A percentile compares a stretch with the other conserved stretches of the same genome.
Conservation (phyloP, 2,797 vertebrate species). For the Sebastes jordani region DNA sequence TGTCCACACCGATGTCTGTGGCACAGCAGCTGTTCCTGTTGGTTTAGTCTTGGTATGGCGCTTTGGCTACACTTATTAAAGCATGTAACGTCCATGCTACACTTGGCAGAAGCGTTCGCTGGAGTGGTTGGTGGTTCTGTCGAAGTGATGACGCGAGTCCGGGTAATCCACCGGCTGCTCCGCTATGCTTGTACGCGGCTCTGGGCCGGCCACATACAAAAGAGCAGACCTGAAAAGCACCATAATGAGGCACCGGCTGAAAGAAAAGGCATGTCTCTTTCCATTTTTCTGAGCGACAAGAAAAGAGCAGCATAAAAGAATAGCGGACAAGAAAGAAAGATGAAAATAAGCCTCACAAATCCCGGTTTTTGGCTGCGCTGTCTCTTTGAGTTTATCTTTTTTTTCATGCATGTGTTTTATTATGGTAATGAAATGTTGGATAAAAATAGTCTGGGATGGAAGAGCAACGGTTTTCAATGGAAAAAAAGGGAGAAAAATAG, state of each 20-base stretch:
- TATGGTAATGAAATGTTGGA: constrained; percentile 77
- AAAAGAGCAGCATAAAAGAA: constrained; percentile 79
- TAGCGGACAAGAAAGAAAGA: constrained; percentile 74
- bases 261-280: constrained; percentile 81
- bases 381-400: constrained; percentile 81
- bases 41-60: constrained; percentile 63
- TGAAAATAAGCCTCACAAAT: constrained; percentile 81
- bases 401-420: constrained; percentile 79
- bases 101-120: constrained; percentile 54
- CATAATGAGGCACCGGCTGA: constrained; percentile 74
- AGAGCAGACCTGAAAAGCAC: constrained; percentile 76
- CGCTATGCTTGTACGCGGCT: constrained; percentile 58
- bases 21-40: constrained; percentile 68
- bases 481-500: constrained; percentile 29
- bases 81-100: constrained; percentile 61
- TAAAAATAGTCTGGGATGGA: constrained; percentile 76
- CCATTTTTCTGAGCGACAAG: constrained; percentile 76
- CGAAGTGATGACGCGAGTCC: constrained; percentile 54
- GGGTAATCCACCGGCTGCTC: constrained; percentile 74
- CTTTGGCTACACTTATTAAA: constrained; percentile 74
- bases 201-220: constrained; percentile 70
- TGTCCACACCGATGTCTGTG: constrained; percentile 56
- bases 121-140: constrained; percentile 52
- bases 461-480: constrained; percentile 65
- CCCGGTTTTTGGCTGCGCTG: constrained; percentile 76